Conservation (phyloP, 2,113 vertebrate genomes). For the human region DNA sequence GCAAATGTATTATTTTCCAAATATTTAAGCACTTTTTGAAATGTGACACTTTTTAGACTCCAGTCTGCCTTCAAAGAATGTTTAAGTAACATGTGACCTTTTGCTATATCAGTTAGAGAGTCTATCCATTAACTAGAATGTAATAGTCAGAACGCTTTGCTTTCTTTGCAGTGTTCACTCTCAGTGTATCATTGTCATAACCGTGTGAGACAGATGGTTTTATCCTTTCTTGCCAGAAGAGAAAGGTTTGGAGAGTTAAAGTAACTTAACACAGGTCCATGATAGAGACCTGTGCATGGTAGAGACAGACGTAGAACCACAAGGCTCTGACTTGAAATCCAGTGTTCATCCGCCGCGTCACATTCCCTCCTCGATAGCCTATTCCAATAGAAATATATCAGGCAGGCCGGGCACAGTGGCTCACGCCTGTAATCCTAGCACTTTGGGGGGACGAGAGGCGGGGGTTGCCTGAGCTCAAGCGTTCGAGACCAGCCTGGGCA, state of each 20-base stretch:
- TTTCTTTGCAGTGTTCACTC: rapidly evolving
- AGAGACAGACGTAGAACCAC: background rate
- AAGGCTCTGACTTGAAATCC: background rate
- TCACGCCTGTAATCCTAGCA: too few species aligned
- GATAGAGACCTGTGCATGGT: rapidly evolving
- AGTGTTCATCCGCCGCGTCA: rapidly evolving
- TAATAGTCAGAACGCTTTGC: rapidly evolving
- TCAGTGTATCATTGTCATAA: background rate
- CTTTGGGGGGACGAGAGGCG: too few species aligned
- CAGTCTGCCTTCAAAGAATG: background rate
- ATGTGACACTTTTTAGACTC: background rate
- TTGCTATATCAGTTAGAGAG: rapidly evolving
- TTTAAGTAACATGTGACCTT: background rate
- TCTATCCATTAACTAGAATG: background rate
- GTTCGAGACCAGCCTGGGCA: too few species aligned
- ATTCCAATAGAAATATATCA: background rate
- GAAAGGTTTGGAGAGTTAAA: background rate
- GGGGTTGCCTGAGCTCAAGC: too few species aligned
- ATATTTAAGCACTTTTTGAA: too few species aligned
- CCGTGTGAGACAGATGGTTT: background rate
- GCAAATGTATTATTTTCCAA: too few species aligned
- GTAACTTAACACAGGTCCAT: rapidly evolving
- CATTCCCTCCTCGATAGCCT: rapidly evolving
- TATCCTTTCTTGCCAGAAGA: background rate
- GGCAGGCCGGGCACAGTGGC: too few species aligned